Evolutionary conservation across 2,888 invertebrate species (phyloP), one percentile per base, ranked within the genome.

Genomic region (Drosophila hawaiiensis): DNA sequence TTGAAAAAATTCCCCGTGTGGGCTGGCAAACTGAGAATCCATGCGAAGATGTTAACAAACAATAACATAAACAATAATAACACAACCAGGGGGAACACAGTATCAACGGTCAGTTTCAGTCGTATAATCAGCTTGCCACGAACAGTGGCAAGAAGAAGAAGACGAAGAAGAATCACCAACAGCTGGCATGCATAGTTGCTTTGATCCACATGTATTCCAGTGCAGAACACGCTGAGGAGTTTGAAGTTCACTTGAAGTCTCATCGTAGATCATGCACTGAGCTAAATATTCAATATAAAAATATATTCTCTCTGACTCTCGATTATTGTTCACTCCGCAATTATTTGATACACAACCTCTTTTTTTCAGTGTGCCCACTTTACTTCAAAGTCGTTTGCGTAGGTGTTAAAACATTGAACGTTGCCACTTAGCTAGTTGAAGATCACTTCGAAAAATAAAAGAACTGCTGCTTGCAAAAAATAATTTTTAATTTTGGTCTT

Each of bases 1-100:
- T 28, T 64, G 53, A 62, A 65, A 68, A 49, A n/a, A 52, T 68
- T 62, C 39, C 43, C 37, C 33, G 56, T 50, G 76, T 72, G 76
- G 72, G 63, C 22, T 61, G 60, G 49, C 67, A 70, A 67, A 43
- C 37, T 49, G 39, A 35, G 14, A 64, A 53, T 28, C 19, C 50
- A 28, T 33, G 41, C 28, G 37, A 54, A 33, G 49, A 52, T 31
- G 14, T 25, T 29, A 50, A 56, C n/a, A 47, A 47, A 37, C 12
- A 28, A 37, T 7, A 55, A 39, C n/a, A 9, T 25, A 16, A 47
- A 25, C 4, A 47, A 47, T 25, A 25, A 25, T 39, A 39, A 53
- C 10, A 37, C 19, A 37, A 22, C 5, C 49, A n/a, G 28, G 31
- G 54, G 28, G 49, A 16, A 22, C 33, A 25, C 25, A 53, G 28